Evolutionary conservation across 2,888 invertebrate genomes (phyloP).

Genomic region (Globia sparganii): DNA sequence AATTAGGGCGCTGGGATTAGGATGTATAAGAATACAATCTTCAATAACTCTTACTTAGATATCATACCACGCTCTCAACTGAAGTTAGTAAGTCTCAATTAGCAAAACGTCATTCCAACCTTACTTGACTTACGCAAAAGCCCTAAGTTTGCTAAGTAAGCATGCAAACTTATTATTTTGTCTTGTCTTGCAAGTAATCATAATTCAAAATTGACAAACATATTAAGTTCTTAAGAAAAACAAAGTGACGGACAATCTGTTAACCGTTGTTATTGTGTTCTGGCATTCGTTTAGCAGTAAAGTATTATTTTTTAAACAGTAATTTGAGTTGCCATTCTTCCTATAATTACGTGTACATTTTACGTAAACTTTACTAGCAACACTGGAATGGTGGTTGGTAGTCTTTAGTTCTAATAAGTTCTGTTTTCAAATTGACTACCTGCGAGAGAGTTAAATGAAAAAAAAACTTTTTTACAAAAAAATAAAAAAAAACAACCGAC

Average conservation of each 20-base stretch:
- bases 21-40: background rate
- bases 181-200: constrained; percentile 6
- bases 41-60: no score
- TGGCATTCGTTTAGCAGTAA: constrained; percentile 62
- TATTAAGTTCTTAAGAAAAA: constrained; percentile 5
- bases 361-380: constrained; percentile 39
- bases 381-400: constrained; percentile 29
- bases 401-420: constrained; percentile 11
- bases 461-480: no score
- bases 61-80: background rate
- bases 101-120: constrained; percentile 2
- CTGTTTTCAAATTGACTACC: constrained; percentile 19
- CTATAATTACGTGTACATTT: constrained; percentile 25
- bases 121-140: background rate
- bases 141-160: constrained; percentile 11
- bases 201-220: constrained; percentile 37
- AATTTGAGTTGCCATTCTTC: constrained; percentile 8
- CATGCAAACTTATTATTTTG: constrained; percentile 9
- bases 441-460: background rate
- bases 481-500: no score
- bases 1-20: no score
- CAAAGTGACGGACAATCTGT: constrained; percentile 13
- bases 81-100: constrained; percentile 10
- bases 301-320: constrained; percentile 43
- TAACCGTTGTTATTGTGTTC: constrained; percentile 26